Conservation (phyloP, 2,113 vertebrate species). For the Crypturellus undulatus region DNA sequence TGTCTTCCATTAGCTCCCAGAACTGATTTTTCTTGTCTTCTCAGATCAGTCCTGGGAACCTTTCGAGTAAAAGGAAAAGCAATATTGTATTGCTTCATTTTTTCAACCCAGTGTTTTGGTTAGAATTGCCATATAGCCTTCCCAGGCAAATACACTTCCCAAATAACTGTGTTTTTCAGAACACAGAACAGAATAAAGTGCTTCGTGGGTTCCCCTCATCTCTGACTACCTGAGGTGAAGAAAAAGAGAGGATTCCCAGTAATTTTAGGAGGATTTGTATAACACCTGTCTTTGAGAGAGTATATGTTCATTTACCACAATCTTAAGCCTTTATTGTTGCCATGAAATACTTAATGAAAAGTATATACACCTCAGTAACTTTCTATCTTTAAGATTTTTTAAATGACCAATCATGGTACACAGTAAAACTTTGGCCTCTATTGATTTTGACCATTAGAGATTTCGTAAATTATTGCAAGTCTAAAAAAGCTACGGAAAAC, state of each 20-base stretch:
- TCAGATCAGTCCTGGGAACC: accelerated
- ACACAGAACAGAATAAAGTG: not conserved
- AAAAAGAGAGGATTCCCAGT: not conserved
- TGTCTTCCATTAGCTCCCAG: not conserved
- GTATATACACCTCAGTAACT: not conserved
- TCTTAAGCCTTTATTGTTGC: not conserved
- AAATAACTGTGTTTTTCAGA: not conserved
- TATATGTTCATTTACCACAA: not conserved
- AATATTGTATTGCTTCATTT: not conserved
- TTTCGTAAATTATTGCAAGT: not conserved
- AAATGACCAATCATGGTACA: not conserved
- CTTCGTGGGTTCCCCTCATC: not conserved
- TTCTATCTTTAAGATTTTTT: not conserved
- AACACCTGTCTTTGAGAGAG: not conserved
- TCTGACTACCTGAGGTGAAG: not conserved
- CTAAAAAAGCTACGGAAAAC: not conserved
- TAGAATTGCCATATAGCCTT: not conserved
- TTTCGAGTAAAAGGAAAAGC: not conserved
- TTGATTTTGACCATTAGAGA: not conserved
- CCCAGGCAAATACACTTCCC: not conserved
- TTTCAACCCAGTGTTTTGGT: not conserved
- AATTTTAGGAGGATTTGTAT: not conserved
- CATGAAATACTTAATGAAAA: not conserved
- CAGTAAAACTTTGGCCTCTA: not conserved
- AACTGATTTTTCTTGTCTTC: not conserved